These are phyloP conservation scores for Garra rufa DNA, from an alignment of 2,113 vertebrate genomes.

Conservation along the genomic window DNA sequence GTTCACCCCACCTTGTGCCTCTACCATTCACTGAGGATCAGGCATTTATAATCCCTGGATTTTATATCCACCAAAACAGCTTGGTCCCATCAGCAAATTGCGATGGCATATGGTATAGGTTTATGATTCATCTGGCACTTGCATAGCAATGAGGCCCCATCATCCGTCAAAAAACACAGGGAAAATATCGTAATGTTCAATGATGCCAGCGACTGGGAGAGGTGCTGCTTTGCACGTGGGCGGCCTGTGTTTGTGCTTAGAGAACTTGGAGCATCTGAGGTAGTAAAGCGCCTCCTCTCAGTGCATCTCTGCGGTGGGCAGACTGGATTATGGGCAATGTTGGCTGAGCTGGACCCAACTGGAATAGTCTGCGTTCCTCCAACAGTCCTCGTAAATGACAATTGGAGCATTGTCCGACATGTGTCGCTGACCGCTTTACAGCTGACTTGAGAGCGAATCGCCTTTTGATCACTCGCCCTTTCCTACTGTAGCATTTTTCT, in stretches of 20 bases:
- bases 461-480: background rate
- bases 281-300: constrained; percentile 63
- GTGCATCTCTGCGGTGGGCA: constrained; percentile 54
- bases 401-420: constrained; percentile 7
- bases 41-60: constrained; percentile 92
- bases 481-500: background rate
- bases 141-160: constrained; percentile 85
- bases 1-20: constrained; percentile 68
- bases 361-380: constrained; percentile 17
- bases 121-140: constrained; percentile 98
- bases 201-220: constrained; percentile 69
- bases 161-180: constrained; percentile 85
- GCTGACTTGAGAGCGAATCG: constrained; percentile 6
- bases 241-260: constrained; percentile 65
- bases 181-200: constrained; percentile 78
- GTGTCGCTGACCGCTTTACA: constrained; percentile 10
- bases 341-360: constrained; percentile 46
- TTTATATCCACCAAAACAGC: constrained; percentile 98
- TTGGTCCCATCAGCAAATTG: constrained; percentile 99
- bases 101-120: constrained; percentile 97
- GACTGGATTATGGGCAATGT: constrained; percentile 58
- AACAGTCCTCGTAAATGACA: background rate
- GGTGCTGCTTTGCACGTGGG: constrained; percentile 63
- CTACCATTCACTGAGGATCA: constrained; percentile 82
- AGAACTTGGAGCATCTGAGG: constrained; percentile 68